Evolutionary conservation across 2,888 invertebrate genomes (phyloP), one percentile per base, ranked within the genome.

Genomic region (Diarsia dahlii): DNA sequence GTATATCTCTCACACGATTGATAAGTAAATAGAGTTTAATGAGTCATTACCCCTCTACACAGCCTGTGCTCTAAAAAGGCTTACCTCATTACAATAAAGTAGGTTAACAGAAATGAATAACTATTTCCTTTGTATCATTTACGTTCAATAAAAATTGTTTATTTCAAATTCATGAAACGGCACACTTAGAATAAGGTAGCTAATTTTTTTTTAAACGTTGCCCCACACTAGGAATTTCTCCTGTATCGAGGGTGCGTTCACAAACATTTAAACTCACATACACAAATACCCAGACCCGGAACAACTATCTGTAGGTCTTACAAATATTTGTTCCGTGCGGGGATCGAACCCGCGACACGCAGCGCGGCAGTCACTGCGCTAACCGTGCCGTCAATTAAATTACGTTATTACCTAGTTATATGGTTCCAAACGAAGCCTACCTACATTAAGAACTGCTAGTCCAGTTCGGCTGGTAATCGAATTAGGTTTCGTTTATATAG

Each of bases 1-100:
- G 46, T 46, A 50, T 67, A 45, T 34, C 34, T 45, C 39, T 39
- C 50, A 71, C 18, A 71, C 39, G n/a, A 20, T 71, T 39, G 18
- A 52, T 28, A 12, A 34, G 20, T 48, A 46, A n/a, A n/a, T 34
- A 23, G 20, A 60, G 39, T 39, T 39, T 39, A 12, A 62, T 62
- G 20, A n/a, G 56, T 56, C 54, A 28, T n/a, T 54, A 50, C 39
- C 20, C 34, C n/a, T 12, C 12, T 8, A 39, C n/a, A 23, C 54
- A 46, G 13, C 1, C 0, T 48, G 56, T 46, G 50, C 34, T 50
- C 13, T 15, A 10, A 71, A 71, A 45, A 68, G 15, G 8, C 10
- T 34, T 48, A 46, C n/a, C 28, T 70, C 23, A 48, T 58, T 48
- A 34, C 23, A 58, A 72, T 56, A 0, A 56, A 69, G 12, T 34